Conservation (phyloP, 2,888 invertebrate species). For the Scaptomyza caliginosa region DNA sequence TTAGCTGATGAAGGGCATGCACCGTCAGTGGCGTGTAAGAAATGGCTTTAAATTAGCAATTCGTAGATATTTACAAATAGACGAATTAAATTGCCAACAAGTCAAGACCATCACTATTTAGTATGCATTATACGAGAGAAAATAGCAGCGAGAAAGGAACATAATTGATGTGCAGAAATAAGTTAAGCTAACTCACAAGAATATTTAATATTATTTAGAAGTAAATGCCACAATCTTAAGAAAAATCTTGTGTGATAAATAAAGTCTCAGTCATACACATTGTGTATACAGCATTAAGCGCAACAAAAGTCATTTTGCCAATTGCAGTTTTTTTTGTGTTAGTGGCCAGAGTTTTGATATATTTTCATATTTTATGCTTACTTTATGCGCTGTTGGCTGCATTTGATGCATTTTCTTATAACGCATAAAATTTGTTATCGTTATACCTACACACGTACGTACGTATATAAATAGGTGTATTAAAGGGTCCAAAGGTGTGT, state of each 20-base stretch:
- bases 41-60: conserved; percentile 45
- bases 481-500: background rate
- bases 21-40: conserved; percentile 7
- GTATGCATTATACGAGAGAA: background rate
- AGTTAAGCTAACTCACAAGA: too few species aligned
- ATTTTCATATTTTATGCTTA: background rate
- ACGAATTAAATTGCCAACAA: background rate
- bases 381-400: background rate
- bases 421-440: background rate
- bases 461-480: too few species aligned
- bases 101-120: background rate
- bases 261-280: background rate
- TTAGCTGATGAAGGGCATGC: conserved; percentile 16
- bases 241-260: too few species aligned
- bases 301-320: background rate
- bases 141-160: background rate
- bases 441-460: background rate
- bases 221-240: too few species aligned
- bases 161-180: background rate
- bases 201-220: too few species aligned
- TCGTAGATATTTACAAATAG: conserved; percentile 16
- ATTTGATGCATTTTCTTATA: background rate
- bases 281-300: background rate
- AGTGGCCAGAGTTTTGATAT: background rate
- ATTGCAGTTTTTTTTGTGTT: background rate